Conservation (phyloP, 2,888 invertebrate species). For the Nemotelus pantherinus region DNA sequence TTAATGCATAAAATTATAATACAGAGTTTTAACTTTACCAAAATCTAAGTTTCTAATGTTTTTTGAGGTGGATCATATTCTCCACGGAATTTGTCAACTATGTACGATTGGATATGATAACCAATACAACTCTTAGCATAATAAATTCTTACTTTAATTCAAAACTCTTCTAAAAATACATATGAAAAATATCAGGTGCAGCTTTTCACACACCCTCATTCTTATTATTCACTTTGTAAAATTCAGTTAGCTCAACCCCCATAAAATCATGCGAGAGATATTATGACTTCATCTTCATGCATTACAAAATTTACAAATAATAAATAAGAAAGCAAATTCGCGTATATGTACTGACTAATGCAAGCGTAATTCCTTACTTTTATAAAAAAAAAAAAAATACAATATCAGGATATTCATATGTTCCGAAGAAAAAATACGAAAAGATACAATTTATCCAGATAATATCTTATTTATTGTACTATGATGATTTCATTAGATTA, state of each 20-base stretch:
- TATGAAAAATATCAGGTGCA: slow-evolving; percentile 3
- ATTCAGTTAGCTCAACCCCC: not conserved
- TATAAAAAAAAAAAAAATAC: not conserved
- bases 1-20: no score
- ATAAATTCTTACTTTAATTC: no score
- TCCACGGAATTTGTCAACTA: no score
- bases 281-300: slow-evolving; percentile 36
- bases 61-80: no score
- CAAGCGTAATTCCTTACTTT: slow-evolving; percentile 5
- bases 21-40: no score
- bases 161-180: not conserved
- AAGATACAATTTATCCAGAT: slow-evolving; percentile 40
- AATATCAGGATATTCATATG: not conserved
- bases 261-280: slow-evolving; percentile 14
- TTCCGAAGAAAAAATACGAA: not conserved
- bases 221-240: slow-evolving; percentile 12
- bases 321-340: slow-evolving; percentile 31
- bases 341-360: slow-evolving; percentile 19
- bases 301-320: slow-evolving; percentile 33
- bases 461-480: slow-evolving; percentile 44
- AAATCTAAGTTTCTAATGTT: no score
- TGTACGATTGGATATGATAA: no score
- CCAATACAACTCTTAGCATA: no score
- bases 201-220: not conserved
- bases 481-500: slow-evolving; percentile 43